phyloP scores from a whole-genome alignment of 2,888 invertebrate species.

The Apamea epomidion region DNA sequence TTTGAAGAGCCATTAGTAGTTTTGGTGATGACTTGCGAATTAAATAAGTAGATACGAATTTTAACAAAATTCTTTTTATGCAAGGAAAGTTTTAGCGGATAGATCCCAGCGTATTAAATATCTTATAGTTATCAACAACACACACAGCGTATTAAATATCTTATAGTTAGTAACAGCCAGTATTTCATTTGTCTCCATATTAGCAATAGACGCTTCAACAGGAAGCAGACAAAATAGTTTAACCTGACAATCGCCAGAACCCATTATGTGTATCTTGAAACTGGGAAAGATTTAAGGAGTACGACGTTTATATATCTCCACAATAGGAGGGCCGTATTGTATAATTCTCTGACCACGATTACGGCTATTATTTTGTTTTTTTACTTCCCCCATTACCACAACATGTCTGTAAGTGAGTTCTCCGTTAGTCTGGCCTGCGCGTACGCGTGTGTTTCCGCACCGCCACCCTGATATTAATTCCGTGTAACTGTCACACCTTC shows the following conservation, averaged over 20 bases:
- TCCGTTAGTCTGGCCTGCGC: slow-evolving; percentile 49
- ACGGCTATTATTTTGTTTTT: slow-evolving; percentile 2
- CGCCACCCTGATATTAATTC: slow-evolving; percentile 44
- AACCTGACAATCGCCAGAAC: too few species aligned
- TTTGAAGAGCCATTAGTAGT: neutral
- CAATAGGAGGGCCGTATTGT: neutral
- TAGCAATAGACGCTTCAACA: neutral
- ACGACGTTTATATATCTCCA: neutral
- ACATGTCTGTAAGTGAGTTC: neutral
- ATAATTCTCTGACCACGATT: neutral
- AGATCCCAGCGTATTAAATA: neutral
- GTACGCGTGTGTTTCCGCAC: slow-evolving; percentile 54
- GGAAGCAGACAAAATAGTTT: too few species aligned
- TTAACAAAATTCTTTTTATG: neutral
- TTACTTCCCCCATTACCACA: neutral
- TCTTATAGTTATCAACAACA: too few species aligned
- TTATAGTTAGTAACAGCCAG: neutral
- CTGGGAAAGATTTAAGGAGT: neutral
- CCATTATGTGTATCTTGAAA: neutral
- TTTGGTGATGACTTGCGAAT: slow-evolving; percentile 7
- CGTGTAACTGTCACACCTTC: slow-evolving; percentile 27
- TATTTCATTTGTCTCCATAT: neutral
- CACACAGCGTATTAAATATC: neutral
- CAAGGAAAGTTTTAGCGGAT: neutral
- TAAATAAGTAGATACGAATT: neutral